Percentiles rank a stretch among this genome's conserved stretches.
These are phyloP conservation scores for Agelastica alni DNA, from an alignment of 2,888 invertebrate genomes.

Conservation along the genomic window DNA sequence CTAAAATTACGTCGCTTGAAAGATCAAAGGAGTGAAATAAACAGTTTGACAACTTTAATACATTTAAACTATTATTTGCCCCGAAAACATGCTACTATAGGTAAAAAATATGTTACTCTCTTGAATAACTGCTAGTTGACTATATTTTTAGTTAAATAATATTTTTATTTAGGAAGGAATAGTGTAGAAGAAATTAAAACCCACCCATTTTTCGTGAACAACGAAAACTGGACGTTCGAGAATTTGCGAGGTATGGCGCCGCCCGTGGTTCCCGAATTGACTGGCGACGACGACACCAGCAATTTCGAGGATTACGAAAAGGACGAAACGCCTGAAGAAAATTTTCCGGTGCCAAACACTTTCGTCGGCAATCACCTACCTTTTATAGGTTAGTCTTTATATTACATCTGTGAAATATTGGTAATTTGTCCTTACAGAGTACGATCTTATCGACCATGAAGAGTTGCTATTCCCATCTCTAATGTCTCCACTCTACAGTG, in stretches of 20 bases:
- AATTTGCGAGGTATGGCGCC: slow-evolving; percentile 93
- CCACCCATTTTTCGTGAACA: slow-evolving; percentile 95
- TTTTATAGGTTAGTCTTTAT: slow-evolving; percentile 60
- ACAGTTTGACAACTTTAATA: too few relatives aligned
- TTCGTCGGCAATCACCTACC: slow-evolving; percentile 99
- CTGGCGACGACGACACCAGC: slow-evolving; percentile 96
- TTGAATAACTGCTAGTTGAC: too few relatives aligned
- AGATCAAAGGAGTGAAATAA: too few relatives aligned
- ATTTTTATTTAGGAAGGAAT: slow-evolving; percentile 66
- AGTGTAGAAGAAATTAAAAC: slow-evolving; percentile 93
- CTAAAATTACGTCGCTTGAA: too few relatives aligned
- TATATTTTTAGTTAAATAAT: neutral
- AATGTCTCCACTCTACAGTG: too few relatives aligned
- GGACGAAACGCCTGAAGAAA: slow-evolving; percentile 89
- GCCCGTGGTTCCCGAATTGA: slow-evolving; percentile 94
- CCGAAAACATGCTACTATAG: too few relatives aligned
- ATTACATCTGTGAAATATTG: too few relatives aligned
- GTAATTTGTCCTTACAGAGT: too few relatives aligned
- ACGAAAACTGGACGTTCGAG: slow-evolving; percentile 97
- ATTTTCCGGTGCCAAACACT: slow-evolving; percentile 94
- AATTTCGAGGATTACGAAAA: slow-evolving; percentile 98
- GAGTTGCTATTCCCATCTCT: too few relatives aligned
- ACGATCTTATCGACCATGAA: too few relatives aligned
- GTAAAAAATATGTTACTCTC: too few relatives aligned
- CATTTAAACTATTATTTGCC: too few relatives aligned